These are phyloP conservation scores for Tringa solitaria DNA, from an alignment of 2,113 vertebrate genomes.

Conservation along the genomic window DNA sequence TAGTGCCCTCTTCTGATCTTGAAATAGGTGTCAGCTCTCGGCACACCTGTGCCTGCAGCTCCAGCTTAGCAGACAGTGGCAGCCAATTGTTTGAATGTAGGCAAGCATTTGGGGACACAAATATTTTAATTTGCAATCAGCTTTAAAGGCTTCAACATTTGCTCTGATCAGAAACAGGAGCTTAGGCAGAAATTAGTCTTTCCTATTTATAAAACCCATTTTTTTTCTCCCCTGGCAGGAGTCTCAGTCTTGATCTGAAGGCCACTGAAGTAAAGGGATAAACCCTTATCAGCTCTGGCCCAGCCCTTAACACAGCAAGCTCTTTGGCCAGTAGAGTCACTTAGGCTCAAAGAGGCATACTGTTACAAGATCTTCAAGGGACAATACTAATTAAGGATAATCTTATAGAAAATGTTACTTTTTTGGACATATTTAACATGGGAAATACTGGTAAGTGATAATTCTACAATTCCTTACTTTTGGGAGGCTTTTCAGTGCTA, in stretches of 20 bases:
- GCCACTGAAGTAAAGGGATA: background rate
- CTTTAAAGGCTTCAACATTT: conserved; percentile 13
- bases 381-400: conserved; percentile 3
- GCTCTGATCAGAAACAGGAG: conserved; percentile 26
- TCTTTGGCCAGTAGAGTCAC: background rate
- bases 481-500: background rate
- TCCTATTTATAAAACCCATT: background rate
- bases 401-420: background rate
- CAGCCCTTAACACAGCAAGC: background rate
- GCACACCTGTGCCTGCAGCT: conserved; percentile 1
- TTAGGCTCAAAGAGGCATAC: background rate
- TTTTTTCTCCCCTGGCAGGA: background rate
- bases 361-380: background rate
- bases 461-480: background rate
- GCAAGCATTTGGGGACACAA: background rate
- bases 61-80: background rate
- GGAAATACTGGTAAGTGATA: background rate
- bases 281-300: conserved; percentile 19
- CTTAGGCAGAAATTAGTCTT: conserved; percentile 16
- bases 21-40: background rate
- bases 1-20: conserved; percentile 56
- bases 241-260: background rate
- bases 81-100: background rate
- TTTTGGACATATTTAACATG: background rate
- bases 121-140: conserved; percentile 37